Evolutionary conservation across 2,797 vertebrate species (phyloP).

Genomic region (Coregonus sp.): DNA sequence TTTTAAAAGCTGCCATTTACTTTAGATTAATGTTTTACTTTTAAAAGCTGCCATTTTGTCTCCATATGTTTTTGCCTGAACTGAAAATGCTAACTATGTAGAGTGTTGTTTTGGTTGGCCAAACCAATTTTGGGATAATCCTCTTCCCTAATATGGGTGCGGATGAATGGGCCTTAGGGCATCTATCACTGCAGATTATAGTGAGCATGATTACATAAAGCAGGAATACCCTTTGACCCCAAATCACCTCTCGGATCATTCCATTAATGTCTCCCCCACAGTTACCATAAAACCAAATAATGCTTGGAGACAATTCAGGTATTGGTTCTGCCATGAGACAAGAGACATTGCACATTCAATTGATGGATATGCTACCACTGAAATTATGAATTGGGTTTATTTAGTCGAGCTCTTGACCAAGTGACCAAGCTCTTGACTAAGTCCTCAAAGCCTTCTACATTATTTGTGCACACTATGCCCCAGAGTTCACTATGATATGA

Average conservation of each 20-base stretch:
- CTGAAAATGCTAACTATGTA: slow-evolving; percentile 17
- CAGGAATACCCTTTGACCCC: neutral
- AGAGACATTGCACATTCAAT: neutral
- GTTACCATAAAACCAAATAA: no score
- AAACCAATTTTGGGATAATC: slow-evolving; percentile 51
- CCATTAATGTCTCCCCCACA: no score
- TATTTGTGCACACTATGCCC: neutral
- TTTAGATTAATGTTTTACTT: neutral
- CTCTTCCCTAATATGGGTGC: slow-evolving; percentile 43
- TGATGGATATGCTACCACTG: neutral
- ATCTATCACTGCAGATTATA: slow-evolving; percentile 34
- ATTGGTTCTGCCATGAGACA: neutral
- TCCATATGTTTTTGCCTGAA: slow-evolving; percentile 21
- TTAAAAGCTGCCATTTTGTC: neutral
- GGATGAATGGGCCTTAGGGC: neutral
- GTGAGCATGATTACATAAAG: slow-evolving; percentile 31
- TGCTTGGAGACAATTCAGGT: neutral
- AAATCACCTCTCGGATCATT: neutral
- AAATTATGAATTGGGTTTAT: neutral
- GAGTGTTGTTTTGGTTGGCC: slow-evolving; percentile 6
- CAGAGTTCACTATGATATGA: no score
- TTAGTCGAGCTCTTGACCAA: neutral
- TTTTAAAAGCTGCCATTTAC: neutral
- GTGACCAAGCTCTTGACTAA: no score
- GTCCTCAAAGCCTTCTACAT: no score